Conservation (phyloP, 2,888 invertebrate genomes). For the Himalopsyche kuldschensis region DNA sequence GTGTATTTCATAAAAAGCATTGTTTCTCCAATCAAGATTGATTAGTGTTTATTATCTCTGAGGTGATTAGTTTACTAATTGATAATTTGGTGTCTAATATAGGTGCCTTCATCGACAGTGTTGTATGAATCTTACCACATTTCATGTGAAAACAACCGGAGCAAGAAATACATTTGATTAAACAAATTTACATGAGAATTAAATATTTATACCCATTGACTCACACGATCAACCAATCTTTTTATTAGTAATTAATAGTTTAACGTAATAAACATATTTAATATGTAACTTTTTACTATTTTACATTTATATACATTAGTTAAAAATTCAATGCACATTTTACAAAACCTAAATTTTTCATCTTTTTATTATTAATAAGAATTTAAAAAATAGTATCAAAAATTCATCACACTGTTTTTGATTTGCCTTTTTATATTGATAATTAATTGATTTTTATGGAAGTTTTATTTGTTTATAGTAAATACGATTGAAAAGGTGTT, state of each 20-base stretch:
- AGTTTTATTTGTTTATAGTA: too few species aligned
- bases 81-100: conserved; percentile 18
- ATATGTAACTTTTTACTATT: background rate
- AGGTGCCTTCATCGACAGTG: conserved; percentile 24
- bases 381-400: background rate
- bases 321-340: background rate
- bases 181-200: background rate
- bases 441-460: too few species aligned
- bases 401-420: background rate
- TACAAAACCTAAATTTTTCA: background rate
- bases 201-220: background rate
- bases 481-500: too few species aligned
- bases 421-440: too few species aligned
- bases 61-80: background rate
- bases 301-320: background rate
- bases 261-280: background rate
- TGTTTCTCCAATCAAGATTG: background rate
- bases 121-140: background rate
- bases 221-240: background rate
- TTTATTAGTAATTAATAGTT: background rate
- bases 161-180: background rate
- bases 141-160: background rate
- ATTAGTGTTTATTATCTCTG: background rate
- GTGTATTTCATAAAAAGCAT: too few species aligned
- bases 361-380: background rate